Evolutionary conservation across 2,888 invertebrate species (phyloP).

Genomic region (Gnatocerus cornutus): DNA sequence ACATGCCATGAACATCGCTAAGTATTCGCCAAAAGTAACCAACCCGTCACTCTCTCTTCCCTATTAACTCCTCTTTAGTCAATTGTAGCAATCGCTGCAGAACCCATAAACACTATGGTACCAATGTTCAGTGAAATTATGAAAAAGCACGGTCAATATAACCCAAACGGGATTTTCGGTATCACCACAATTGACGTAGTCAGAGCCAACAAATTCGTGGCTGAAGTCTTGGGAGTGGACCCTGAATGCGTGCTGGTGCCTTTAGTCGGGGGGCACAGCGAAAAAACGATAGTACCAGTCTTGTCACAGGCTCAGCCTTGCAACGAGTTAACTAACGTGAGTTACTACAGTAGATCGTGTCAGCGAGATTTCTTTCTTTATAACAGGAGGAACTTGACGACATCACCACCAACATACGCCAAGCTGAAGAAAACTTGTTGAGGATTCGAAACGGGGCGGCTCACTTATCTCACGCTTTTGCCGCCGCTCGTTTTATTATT

Average conservation of each 20-base stretch:
- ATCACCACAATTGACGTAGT: slow-evolving; percentile 83
- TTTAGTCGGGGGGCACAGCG: slow-evolving; percentile 84
- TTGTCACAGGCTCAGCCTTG: slow-evolving; percentile 80
- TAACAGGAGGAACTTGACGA: slow-evolving; percentile 65
- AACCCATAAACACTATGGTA: slow-evolving; percentile 80
- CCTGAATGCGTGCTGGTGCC: slow-evolving; percentile 81
- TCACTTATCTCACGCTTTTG: slow-evolving; percentile 78
- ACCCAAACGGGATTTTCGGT: slow-evolving; percentile 80
- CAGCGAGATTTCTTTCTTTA: slow-evolving; percentile 43
- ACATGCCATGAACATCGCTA: slow-evolving; percentile 58
- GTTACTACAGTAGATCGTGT: background rate
- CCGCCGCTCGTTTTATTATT: slow-evolving; percentile 76
- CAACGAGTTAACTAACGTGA: slow-evolving; percentile 64
- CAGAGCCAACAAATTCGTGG: slow-evolving; percentile 84
- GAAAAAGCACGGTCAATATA: slow-evolving; percentile 77
- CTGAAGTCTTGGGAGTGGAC: slow-evolving; percentile 77
- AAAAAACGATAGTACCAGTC: slow-evolving; percentile 83
- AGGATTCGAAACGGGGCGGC: slow-evolving; percentile 75
- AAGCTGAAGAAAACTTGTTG: slow-evolving; percentile 78
- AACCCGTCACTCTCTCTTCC: slow-evolving; percentile 1
- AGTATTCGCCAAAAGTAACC: slow-evolving; percentile 62
- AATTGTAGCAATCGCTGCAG: slow-evolving; percentile 70
- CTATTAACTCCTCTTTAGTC: slow-evolving; percentile 63
- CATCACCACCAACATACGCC: slow-evolving; percentile 70
- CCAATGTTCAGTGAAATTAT: slow-evolving; percentile 81